Conservation (phyloP, 37 sponge, comb jelly and placozoan genomes). For the Halisarca cf. caerulea region DNA sequence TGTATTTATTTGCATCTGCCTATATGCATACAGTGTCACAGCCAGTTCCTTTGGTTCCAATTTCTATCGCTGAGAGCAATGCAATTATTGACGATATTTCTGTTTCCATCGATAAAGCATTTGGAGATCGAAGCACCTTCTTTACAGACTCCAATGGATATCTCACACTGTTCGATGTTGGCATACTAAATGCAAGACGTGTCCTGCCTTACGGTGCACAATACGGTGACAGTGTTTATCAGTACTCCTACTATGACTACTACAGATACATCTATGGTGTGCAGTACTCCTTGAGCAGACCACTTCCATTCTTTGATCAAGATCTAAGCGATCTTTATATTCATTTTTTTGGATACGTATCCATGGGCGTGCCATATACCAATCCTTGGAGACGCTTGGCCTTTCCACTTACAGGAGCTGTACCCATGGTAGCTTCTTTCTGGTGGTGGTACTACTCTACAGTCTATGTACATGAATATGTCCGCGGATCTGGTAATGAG, state of each 20-base stretch:
- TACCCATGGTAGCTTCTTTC: constrained; percentile 21
- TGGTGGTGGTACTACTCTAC: constrained; percentile 18
- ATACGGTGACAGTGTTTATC: not conserved
- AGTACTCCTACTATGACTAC: not conserved
- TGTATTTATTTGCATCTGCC: no score
- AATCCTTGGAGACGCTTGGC: not conserved
- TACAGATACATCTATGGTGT: not conserved
- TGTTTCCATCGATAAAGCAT: no score
- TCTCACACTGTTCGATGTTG: not conserved
- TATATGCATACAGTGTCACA: no score
- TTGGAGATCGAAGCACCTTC: no score
- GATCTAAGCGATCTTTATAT: not conserved
- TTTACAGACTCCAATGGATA: not conserved
- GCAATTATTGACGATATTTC: no score
- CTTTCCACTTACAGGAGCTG: not conserved
- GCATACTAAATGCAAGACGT: not conserved
- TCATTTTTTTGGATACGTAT: not conserved
- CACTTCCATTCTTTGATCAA: not conserved
- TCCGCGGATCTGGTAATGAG: not conserved
- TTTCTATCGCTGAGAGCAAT: no score
- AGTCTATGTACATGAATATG: not conserved
- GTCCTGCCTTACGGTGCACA: not conserved
- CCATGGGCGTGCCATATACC: not conserved
- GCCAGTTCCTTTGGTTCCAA: no score
- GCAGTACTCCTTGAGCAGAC: not conserved